Base-by-base conservation (phyloP, 2,888 invertebrate genomes). In the Bruchidius siliquastri region DNA sequence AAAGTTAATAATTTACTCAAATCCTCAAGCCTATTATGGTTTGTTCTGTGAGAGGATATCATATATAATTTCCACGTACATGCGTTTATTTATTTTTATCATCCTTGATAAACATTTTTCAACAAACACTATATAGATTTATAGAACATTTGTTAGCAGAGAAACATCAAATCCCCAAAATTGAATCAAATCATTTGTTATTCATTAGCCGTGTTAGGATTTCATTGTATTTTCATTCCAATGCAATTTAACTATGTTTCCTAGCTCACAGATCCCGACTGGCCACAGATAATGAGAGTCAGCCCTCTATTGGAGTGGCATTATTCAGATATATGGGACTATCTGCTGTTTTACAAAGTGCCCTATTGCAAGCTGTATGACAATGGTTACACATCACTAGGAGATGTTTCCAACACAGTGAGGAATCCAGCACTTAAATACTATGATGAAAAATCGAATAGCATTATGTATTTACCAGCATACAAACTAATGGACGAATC, bases 311-410 rank as follows among this genome's bases (percentile, higher is more conserved):
- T 99, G n/a, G 92, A 96, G 81, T 99, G 98, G 98, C 90, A 90
- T 13, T 98, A 97, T 85, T 90, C 90, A 26, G 93, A 98, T 83
- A 92, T 99, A 75, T 99, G 99, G 99, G 89, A 91, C 73, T 97
- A 97, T 83, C 89, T 99, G 4, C 87, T 94, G 22, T 88, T 90
- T 69, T 89, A 94, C 72, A 89, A 91, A 75, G 92, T 99, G 73
- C 95, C 97, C 22, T 99, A 98, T 84, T 99, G 99, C 85, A 88
- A 89, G 66, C 88, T 99, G 0, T 99, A 99, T 85, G 94, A 98
- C 84, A 87, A 89, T 83, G 99, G 99, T 88, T 97, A 94, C 84
- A 97, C 97, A 0, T 98, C 97, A 30, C 88, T 98, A 80, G 98
- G 97, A 71, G 93, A 93, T 83, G 89, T 90, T 75, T 88, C 90